Evolutionary conservation across 2,113 vertebrate species (phyloP).

Genomic region (Myotis davidii): DNA sequence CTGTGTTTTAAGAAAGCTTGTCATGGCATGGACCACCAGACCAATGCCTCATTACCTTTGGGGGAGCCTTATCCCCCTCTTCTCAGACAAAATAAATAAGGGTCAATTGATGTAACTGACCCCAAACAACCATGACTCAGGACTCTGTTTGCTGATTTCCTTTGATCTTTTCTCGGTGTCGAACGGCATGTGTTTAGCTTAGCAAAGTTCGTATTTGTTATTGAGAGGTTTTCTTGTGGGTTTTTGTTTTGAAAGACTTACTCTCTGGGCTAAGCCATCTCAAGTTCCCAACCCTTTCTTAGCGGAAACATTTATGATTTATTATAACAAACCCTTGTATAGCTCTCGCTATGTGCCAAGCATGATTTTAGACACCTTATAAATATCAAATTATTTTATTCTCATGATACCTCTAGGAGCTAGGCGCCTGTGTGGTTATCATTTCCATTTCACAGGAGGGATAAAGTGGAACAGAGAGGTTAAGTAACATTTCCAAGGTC

Average conservation of each 20-base stretch:
- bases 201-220: constrained; percentile 29
- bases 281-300: not conserved
- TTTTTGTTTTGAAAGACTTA: not conserved
- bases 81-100: constrained; percentile 58
- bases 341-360: not conserved
- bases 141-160: not conserved
- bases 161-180: constrained; percentile 41
- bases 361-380: not conserved
- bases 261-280: not conserved
- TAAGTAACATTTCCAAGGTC: not conserved
- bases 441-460: not conserved
- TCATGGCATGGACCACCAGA: not conserved
- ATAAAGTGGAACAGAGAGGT: not conserved
- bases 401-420: not conserved
- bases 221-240: not conserved
- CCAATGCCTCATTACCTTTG: not conserved
- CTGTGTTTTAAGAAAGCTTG: not conserved
- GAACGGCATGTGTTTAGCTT: not conserved
- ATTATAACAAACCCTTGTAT: not conserved
- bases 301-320: not conserved
- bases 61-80: not conserved
- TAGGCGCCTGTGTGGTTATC: not conserved
- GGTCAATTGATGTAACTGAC: constrained; percentile 53
- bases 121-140: not conserved
- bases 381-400: not conserved